Base-by-base conservation (phyloP, 2,113 vertebrate genomes). In the Chascanopsetta lugubris region DNA sequence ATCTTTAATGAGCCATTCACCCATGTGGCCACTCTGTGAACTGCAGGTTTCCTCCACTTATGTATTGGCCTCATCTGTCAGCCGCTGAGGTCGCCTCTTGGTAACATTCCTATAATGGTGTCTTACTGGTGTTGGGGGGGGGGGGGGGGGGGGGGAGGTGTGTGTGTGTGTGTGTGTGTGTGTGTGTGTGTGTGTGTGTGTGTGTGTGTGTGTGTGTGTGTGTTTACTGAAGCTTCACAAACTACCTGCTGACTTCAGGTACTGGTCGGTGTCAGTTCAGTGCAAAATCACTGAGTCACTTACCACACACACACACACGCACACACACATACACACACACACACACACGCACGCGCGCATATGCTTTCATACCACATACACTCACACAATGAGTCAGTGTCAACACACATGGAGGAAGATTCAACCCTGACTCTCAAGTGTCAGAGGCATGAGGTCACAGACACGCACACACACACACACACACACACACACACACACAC, bases 271-370 rank as follows among this genome's bases (percentile, higher is more conserved):
- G 13, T 38, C 40, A 42, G 40, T 42, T 66, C 3, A 10, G 18
- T 34, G 38, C 60, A 71, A 69, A 71, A 46, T 71, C 34, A 72
- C 24, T 24, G 57, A 49, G 26, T 71, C 38, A 42, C 38, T n/a
- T 6, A 40, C 15, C 2, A 34, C 49, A 50, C 46, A 64, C 58
- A 62, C 42, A 60, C 40, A 7, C n/a, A n/a, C n/a, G n/a, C n/a
- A n/a, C 2, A 34, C 49, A 50, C 46, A 64, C 58, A 62, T 34
- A 60, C 40, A 7, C n/a, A n/a, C n/a, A n/a, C n/a, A n/a, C 29
- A 30, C 29, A 30, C 29, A 30, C 29, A 30, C 29, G 8, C 29
- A 30, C 29, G 8, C 29, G 8, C 29, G 8, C 29, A 30, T 8
- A 30, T n/a, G n/a, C n/a, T n/a, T n/a, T n/a, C n/a, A n/a, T n/a